Evolutionary conservation across 2,797 vertebrate genomes (phyloP).

Genomic region (Parotocinclus haroldoi): DNA sequence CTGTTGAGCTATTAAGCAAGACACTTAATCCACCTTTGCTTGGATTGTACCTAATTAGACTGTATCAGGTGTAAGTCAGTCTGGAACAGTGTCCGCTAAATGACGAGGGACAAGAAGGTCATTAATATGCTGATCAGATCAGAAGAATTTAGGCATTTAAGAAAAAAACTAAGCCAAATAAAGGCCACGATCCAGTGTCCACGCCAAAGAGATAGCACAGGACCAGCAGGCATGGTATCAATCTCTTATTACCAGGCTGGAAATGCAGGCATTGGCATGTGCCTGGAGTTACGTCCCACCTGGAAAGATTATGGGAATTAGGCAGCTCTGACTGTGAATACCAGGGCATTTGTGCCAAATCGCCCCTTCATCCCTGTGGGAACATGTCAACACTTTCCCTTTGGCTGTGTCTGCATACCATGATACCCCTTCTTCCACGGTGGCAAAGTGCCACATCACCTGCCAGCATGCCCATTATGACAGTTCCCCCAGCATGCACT

Average conservation of each 20-base stretch:
- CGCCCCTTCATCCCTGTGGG: neutral
- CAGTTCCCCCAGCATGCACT: constrained; percentile 3
- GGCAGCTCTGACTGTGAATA: neutral
- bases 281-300: neutral
- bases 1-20: no score
- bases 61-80: no score
- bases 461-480: constrained; percentile 9
- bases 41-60: no score
- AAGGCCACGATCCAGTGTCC: no score
- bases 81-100: no score
- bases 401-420: constrained; percentile 2
- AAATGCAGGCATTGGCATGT: neutral
- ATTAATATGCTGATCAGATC: no score
- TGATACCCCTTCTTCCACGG: neutral
- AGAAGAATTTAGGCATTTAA: no score
- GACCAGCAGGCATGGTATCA: neutral
- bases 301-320: neutral
- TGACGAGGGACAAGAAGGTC: no score
- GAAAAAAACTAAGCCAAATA: no score
- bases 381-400: constrained; percentile 3
- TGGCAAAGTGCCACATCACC: constrained; percentile 16
- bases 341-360: neutral
- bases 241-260: neutral
- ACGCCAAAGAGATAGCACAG: no score
- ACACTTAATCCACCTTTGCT: no score